A percentile compares a stretch with the other conserved stretches of the same genome.
These are phyloP conservation scores for Napeogenes sylphis DNA, from an alignment of 2,888 invertebrate species.

Conservation along the genomic window DNA sequence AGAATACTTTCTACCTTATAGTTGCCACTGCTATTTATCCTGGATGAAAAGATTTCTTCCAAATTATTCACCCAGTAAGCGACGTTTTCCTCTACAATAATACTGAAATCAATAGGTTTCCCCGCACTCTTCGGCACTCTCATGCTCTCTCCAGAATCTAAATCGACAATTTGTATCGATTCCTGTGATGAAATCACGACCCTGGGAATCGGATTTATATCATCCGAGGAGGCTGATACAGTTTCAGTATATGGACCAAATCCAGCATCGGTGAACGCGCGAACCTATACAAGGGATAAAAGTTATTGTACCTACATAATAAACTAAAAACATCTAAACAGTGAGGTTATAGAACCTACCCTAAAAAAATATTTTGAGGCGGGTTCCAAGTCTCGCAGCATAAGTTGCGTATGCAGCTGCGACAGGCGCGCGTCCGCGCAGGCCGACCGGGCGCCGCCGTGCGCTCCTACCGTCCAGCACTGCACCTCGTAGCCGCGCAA, in stretches of 20 bases:
- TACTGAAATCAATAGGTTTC: conserved; percentile 83
- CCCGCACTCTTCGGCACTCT: conserved; percentile 80
- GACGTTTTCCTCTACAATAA: conserved; percentile 83
- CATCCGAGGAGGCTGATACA: conserved; percentile 79
- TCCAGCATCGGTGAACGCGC: conserved; percentile 88
- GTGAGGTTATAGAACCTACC: conserved; percentile 53
- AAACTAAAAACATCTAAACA: neutral
- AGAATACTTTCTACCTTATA: conserved; percentile 52
- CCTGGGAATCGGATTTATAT: conserved; percentile 87
- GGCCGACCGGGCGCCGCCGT: conserved; percentile 52
- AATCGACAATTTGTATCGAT: conserved; percentile 84
- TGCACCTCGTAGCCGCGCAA: conserved; percentile 84
- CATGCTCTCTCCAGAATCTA: conserved; percentile 82
- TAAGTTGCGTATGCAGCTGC: conserved; percentile 76
- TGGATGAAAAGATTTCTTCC: conserved; percentile 82
- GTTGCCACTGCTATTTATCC: conserved; percentile 74
- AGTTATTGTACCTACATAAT: neutral
- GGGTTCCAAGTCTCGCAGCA: conserved; percentile 74
- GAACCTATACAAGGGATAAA: conserved; percentile 76
- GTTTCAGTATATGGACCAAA: conserved; percentile 83
- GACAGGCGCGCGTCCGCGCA: conserved; percentile 73
- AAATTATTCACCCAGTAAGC: conserved; percentile 90
- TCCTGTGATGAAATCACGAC: conserved; percentile 85
- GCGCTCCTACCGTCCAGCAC: conserved; percentile 78
- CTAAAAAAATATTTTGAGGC: conserved; percentile 83